Evolutionary conservation across 2,888 invertebrate genomes (phyloP).

Genomic region (Dugesia japonica): DNA sequence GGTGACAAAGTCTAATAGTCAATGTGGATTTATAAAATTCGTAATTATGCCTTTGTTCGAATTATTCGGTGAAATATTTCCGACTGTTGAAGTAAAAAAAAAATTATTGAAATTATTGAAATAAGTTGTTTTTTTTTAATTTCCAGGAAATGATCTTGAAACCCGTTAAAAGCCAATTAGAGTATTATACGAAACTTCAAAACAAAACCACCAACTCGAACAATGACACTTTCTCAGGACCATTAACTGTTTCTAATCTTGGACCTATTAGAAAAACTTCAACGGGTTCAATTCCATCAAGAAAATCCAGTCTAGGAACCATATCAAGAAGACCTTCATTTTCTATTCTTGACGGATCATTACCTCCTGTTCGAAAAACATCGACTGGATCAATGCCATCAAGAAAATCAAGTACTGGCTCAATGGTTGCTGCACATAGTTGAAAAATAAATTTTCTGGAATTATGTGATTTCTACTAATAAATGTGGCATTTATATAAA

Average conservation of each 20-base stretch:
- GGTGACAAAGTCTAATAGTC: constrained; percentile 66
- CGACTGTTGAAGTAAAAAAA: constrained; percentile 56
- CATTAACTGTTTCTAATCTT: not conserved
- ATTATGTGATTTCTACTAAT: not conserved
- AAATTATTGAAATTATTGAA: not conserved
- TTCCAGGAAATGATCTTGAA: not conserved
- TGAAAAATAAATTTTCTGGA: not conserved
- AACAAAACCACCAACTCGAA: not conserved
- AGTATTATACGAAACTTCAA: constrained; percentile 10
- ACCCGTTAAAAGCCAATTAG: constrained; percentile 17
- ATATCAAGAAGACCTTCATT: constrained; percentile 1
- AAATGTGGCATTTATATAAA: not conserved
- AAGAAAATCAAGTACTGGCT: constrained; percentile 21
- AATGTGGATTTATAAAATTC: constrained; percentile 66
- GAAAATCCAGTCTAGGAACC: not conserved
- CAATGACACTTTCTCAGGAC: not conserved
- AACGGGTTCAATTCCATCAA: not conserved
- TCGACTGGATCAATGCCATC: constrained; percentile 9
- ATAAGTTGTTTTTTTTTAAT: not conserved
- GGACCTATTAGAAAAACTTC: not conserved
- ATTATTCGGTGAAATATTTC: constrained; percentile 59
- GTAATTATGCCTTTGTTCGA: constrained; percentile 66
- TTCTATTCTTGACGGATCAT: not conserved
- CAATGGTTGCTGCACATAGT: constrained; percentile 24
- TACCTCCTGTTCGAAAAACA: not conserved